Conservation (phyloP, 2,797 vertebrate species). For the Falco naumanni region DNA sequence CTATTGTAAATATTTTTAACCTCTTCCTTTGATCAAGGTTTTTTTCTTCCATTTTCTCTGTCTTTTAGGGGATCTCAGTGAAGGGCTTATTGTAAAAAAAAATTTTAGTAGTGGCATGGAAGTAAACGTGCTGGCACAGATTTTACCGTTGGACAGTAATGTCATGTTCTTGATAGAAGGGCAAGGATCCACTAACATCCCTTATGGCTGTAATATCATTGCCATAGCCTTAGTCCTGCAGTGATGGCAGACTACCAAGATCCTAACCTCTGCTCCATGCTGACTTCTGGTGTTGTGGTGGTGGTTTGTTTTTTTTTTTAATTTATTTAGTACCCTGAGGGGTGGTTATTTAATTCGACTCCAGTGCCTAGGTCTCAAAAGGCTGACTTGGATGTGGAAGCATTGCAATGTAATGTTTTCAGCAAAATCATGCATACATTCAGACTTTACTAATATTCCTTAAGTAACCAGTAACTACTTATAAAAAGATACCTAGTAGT, state of each 20-base stretch:
- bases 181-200: background rate
- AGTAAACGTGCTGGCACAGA: background rate
- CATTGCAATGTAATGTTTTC: background rate
- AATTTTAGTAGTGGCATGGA: background rate
- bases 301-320: background rate
- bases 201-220: background rate
- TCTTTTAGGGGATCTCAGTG: background rate
- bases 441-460: background rate
- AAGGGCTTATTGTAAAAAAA: background rate
- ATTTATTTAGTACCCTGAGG: background rate
- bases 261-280: background rate
- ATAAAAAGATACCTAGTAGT: background rate
- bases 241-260: background rate
- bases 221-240: background rate
- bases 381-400: background rate
- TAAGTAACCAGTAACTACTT: background rate
- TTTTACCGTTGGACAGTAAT: background rate
- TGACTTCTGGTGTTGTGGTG: background rate
- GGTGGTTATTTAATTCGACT: slow-evolving; percentile 1
- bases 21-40: background rate
- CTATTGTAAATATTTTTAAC: background rate
- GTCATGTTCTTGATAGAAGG: background rate
- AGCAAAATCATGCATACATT: background rate
- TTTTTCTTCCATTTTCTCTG: background rate
- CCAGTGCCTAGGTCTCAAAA: background rate